Evolutionary conservation across 2,113 vertebrate species (phyloP).

Genomic region (Lontra canadensis): DNA sequence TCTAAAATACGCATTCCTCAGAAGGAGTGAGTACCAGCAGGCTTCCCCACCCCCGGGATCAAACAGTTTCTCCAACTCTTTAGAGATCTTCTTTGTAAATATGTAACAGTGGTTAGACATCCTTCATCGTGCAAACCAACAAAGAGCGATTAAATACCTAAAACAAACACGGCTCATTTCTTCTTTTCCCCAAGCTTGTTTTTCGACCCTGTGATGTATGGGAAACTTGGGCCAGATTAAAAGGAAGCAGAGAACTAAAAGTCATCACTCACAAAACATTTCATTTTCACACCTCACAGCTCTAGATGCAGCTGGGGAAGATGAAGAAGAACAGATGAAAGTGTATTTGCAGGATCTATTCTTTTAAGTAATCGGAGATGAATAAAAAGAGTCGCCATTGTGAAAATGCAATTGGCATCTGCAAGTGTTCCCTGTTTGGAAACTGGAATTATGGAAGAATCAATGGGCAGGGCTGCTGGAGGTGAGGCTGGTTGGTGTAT

Average conservation of each 20-base stretch:
- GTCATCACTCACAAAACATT: background rate
- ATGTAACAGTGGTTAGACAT: background rate
- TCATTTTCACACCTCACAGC: background rate
- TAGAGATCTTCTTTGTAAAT: constrained; percentile 26
- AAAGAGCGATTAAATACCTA: constrained; percentile 40
- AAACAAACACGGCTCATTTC: constrained; percentile 30
- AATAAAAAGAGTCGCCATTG: background rate
- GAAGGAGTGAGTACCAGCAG: background rate
- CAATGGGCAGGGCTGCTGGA: background rate
- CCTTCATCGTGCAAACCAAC: background rate
- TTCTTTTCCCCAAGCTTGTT: constrained; percentile 36
- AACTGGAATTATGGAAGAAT: background rate
- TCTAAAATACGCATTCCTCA: constrained; percentile 1
- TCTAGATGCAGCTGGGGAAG: background rate
- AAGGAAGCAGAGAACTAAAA: background rate
- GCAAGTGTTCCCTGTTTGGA: background rate
- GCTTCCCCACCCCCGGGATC: background rate
- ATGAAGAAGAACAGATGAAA: background rate
- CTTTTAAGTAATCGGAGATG: background rate
- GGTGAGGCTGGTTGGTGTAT: background rate
- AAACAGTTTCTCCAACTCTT: background rate
- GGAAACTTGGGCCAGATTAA: constrained; percentile 16
- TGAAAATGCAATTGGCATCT: background rate
- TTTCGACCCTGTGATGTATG: constrained; percentile 45
- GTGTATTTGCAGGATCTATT: background rate